Evolutionary conservation across 2,888 invertebrate species (phyloP), one percentile per base, ranked within the genome.

Genomic region (Noctuana brunneofusca): DNA sequence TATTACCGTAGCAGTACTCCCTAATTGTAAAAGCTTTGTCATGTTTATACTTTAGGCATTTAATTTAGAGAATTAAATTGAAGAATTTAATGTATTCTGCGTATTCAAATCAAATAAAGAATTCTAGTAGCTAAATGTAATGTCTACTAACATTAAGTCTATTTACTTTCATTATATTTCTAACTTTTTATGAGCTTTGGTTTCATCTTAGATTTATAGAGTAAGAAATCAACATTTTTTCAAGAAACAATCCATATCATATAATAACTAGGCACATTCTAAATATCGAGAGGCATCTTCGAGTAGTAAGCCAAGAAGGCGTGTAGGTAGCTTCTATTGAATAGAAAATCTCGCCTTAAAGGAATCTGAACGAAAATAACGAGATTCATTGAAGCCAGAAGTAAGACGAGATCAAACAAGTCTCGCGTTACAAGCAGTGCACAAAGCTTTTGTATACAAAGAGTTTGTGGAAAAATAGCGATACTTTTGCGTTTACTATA

Each of bases 321-420:
- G 4, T 46, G 46, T 6, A 24, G 41, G 38, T 16, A 8, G 38
- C 16, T 41, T 16, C 1, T 41, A 41, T 16, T 27, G 32, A 56
- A 43, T 4, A 56, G 27, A 56, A 43, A 46, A 46, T 46, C 50
- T 52, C 50, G 46, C 30, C 20, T 46, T 56, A 46, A 41, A 14
- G 27, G 18, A 30, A 38, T 49, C 24, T 22, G 49, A 22, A 22
- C 49, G 9, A n/a, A 22, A 50, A 50, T 50, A 50, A 50, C 30
- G 50, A 50, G 50, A 50, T 27, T 27, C 30, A 14, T 49, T 49
- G 20, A 27, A 22, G 30, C 14, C 27, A 30, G 8, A 30, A 50
- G n/a, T 27, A 30, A 14, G 50, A 52, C 12, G 18, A 16, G 50
- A 52, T 52, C 27, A 30, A 30, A 30, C 30, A 30, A 52, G 9